Base-by-base conservation (phyloP, 2,888 invertebrate species). In the Saturnia japonica region DNA sequence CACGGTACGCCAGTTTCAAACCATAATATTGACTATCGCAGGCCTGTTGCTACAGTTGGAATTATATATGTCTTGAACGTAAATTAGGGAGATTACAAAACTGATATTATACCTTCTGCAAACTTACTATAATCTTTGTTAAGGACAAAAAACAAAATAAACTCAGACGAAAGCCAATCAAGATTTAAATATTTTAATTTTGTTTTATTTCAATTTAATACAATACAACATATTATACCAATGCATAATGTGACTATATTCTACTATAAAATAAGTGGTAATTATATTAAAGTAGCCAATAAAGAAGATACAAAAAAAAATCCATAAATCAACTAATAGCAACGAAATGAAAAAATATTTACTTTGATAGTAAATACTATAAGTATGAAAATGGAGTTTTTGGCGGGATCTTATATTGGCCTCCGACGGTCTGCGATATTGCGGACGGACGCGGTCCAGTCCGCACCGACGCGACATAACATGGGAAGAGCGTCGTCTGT, bases 11-110 rank as follows among this genome's bases (percentile, higher is more conserved):
- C 57, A 28, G 57, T 60, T 60, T 60, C 57, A 60, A 60, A 60
- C 57, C 28, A 14, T 60, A 60, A 60, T 60, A 60, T 60, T 25
- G 57, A 60, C 57, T 60, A 60, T 60, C 57, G 57, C 57, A 28
- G 11, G 12, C 14, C 14, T 28, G 14, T 60, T 60, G 28, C 28
- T 28, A 60, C 57, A 60, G 14, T 60, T 60, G 11, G 57, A 60
- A 60, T 60, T 25, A 60, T 60, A 14, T 28, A 60, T 60, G 28
- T 28, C 57, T 28, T 60, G 14, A 60, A 60, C 25, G 3, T 14
- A 1, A 14, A 28, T 60, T 28, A 60, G 12, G 28, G 25, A 9
- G 54, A 22, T 9, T 54, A 54, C 22, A 22, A 51, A 47, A 19
- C 22, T 54, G n/a, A 22, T 54, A 54, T 22, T 8, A 54, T n/a